A percentile compares a stretch with the other conserved stretches of the same genome.
phyloP scores from a whole-genome alignment of 2,797 vertebrate species.

The Thripadectes ignobilis region DNA sequence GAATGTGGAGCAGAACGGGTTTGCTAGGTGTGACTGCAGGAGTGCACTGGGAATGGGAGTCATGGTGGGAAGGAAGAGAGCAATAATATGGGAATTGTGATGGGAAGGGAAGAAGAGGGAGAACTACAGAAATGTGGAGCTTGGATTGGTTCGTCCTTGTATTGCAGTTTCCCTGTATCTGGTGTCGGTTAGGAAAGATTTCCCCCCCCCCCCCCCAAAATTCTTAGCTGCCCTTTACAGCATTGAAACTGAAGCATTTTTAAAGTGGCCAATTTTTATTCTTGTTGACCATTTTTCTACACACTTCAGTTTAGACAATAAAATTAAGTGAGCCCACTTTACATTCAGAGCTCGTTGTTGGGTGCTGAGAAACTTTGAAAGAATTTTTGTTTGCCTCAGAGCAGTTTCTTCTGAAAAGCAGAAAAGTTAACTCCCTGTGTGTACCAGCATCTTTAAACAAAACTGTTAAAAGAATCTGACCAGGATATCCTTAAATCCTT shows the following conservation, averaged over 20 bases:
- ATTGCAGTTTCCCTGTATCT: background rate
- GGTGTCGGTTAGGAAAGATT: background rate
- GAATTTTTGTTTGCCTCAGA: background rate
- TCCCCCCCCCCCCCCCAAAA: rapidly evolving
- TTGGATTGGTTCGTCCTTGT: background rate
- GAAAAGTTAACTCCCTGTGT: background rate
- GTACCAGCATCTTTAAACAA: background rate
- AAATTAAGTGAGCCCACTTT: background rate
- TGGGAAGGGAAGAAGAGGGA: background rate
- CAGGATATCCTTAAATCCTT: background rate
- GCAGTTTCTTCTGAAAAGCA: background rate
- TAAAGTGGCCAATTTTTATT: background rate
- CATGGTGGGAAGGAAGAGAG: background rate
- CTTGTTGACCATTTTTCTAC: background rate
- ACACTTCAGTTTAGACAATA: background rate
- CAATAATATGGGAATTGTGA: rapidly evolving
- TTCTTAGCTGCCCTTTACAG: background rate
- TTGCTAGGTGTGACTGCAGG: background rate
- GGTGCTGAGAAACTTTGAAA: background rate
- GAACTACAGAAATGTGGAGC: background rate
- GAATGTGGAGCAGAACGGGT: background rate
- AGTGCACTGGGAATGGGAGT: background rate
- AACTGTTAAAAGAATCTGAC: background rate
- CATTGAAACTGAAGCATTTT: background rate
- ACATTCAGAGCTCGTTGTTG: background rate